Conservation (phyloP, 1,140 invertebrate species). For the Aplysia californica region DNA sequence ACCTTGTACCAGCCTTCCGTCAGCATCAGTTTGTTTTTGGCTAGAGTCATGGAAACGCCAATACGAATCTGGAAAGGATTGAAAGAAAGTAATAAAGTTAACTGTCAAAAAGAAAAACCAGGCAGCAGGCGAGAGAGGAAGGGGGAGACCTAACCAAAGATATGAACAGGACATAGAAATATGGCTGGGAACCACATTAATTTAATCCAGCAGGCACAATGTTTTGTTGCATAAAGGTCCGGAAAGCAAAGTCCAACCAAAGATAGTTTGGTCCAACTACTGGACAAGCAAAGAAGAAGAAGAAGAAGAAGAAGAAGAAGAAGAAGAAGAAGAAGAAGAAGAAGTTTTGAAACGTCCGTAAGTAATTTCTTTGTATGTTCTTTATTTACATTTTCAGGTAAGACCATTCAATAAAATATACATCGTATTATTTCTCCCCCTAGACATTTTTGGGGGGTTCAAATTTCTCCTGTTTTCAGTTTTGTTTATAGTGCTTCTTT, state of each 20-base stretch:
- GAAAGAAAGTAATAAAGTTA: no score
- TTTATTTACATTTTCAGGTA: no score
- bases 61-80: constrained; percentile 11
- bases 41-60: constrained; percentile 17
- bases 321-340: no score
- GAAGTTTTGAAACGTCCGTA: no score
- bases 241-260: not conserved
- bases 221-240: no score
- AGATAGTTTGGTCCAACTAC: not conserved
- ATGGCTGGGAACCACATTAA: not conserved
- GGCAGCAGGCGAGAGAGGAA: not conserved
- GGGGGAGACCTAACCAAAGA: not conserved
- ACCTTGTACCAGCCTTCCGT: constrained; percentile 19
- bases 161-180: not conserved
- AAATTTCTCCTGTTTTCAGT: no score
- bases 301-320: no score
- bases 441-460: no score
- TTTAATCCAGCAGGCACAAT: not conserved
- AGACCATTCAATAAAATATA: no score
- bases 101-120: not conserved
- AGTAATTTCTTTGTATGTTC: no score
- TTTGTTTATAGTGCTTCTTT: no score
- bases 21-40: not conserved
- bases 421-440: no score
- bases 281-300: not conserved